Evolutionary conservation across 2,113 vertebrate species (phyloP), one percentile per base, ranked within the genome.

Genomic region (Aleadryas rufinucha): DNA sequence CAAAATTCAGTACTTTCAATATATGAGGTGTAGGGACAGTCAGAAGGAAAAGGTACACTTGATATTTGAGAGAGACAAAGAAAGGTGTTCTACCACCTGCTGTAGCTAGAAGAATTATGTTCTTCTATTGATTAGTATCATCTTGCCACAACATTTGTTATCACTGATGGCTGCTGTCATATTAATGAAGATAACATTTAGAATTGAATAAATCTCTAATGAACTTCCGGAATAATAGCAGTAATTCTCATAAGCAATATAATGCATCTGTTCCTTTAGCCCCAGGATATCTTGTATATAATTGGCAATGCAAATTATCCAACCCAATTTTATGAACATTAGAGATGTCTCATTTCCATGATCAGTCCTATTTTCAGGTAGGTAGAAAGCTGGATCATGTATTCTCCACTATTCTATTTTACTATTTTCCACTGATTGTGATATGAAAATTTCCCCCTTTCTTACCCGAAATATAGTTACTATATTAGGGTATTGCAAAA

Each of bases 101-200:
- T 30, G 31, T 12, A 88, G 45, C 26, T 39, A n/a, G 22, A 91
- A 91, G 57, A 78, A 85, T 69, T 61, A 53, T 0, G 0, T 84
- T 90, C n/a, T 87, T 74, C 45, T 83, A 39, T 82, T 77, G 63
- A 74, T 89, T 77, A 84, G 33, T 64, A 61, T 82, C 41, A 75
- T 93, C 60, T 64, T 87, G 66, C 42, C 47, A 69, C 79, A 80
- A 47, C 0, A 4, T 83, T 95, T 85, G 20, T 60, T 60, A 64
- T 70, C 41, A 14, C 57, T 82, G 79, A 87, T 84, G 79, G 76
- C 57, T 94, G 76, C 69, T 95, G 82, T 68, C 78, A 93, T 82
- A 94, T 92, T 90, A 93, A 95, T 89, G 93, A 95, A 95, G 95
- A 93, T 93, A 94, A 89, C 86, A 93, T 93, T 96, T 91, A 57